These are phyloP conservation scores for Onychomys arenicola DNA, from an alignment of 2,797 vertebrate genomes.

Conservation along the genomic window DNA sequence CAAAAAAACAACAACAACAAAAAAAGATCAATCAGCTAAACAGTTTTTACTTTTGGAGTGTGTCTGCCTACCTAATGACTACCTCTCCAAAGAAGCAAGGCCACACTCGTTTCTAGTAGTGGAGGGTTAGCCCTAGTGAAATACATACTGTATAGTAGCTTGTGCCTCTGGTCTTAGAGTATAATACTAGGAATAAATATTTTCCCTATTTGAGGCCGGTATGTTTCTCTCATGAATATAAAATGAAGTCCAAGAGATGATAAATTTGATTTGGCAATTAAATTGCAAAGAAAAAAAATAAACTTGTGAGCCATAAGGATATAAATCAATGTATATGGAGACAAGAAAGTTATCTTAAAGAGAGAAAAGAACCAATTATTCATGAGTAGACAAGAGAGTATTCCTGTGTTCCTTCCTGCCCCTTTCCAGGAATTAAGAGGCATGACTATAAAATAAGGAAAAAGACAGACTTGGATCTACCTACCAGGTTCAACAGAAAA, in stretches of 20 bases:
- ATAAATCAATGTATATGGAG: slow-evolving; percentile 16
- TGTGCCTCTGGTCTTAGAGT: slow-evolving; percentile 8
- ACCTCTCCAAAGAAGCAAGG: slow-evolving; percentile 47
- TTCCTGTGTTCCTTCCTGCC: background rate
- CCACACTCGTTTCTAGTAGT: background rate
- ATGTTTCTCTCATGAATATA: slow-evolving; percentile 12
- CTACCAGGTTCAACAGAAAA: slow-evolving; percentile 3
- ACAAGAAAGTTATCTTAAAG: background rate
- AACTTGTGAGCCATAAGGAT: slow-evolving; percentile 27
- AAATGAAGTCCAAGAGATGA: slow-evolving; percentile 30
- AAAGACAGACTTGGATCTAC: background rate
- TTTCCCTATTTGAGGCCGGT: background rate
- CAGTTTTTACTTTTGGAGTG: slow-evolving; percentile 14
- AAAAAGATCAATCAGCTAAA: background rate
- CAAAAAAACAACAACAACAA: too few relatives aligned
- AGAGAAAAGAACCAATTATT: slow-evolving; percentile 13
- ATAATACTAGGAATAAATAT: slow-evolving; percentile 49
- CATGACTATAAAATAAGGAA: background rate
- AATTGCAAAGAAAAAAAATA: slow-evolving; percentile 42
- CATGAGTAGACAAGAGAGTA: background rate
- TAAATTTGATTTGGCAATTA: slow-evolving; percentile 20
- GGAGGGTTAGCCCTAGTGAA: background rate
- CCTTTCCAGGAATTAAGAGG: background rate
- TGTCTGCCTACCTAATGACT: background rate
- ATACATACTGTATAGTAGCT: background rate